phyloP scores from a whole-genome alignment of 2,113 vertebrate species.

The Nestor notabilis region DNA sequence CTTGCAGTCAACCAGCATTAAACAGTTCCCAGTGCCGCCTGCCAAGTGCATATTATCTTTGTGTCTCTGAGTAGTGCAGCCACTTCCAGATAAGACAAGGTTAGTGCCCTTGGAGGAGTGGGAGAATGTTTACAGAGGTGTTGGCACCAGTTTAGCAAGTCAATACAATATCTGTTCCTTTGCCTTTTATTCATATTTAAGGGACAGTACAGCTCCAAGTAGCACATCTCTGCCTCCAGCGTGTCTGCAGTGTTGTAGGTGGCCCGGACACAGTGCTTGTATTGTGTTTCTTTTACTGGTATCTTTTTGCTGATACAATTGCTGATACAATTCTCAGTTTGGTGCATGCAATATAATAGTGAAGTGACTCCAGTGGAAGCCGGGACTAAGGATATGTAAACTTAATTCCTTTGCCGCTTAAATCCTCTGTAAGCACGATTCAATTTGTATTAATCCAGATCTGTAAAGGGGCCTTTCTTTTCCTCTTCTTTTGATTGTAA shows the following conservation, averaged over 20 bases:
- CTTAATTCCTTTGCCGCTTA: conserved; percentile 16
- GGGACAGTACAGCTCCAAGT: neutral
- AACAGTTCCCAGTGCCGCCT: neutral
- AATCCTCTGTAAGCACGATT: conserved; percentile 21
- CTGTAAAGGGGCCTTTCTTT: neutral
- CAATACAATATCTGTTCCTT: neutral
- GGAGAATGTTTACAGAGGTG: conserved; percentile 3
- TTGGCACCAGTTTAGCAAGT: neutral
- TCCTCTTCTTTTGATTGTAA: neutral
- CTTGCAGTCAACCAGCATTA: conserved; percentile 1
- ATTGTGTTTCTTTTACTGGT: neutral
- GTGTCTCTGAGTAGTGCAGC: neutral
- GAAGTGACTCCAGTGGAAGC: neutral
- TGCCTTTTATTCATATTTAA: neutral
- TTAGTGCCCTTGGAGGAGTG: conserved; percentile 36
- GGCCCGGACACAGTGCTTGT: accelerated
- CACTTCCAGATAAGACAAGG: conserved; percentile 46
- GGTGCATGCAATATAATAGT: accelerated
- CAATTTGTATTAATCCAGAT: conserved; percentile 15
- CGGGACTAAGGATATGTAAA: conserved; percentile 5
- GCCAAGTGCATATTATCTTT: conserved; percentile 22
- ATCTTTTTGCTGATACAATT: too few relatives aligned
- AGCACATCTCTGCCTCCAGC: accelerated
- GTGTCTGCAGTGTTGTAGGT: neutral
- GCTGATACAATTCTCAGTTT: neutral